A percentile compares a stretch with the other conserved stretches of the same genome.
Evolutionary conservation across 2,113 vertebrate species (phyloP).

Genomic region (Lamprologus lemairii): DNA sequence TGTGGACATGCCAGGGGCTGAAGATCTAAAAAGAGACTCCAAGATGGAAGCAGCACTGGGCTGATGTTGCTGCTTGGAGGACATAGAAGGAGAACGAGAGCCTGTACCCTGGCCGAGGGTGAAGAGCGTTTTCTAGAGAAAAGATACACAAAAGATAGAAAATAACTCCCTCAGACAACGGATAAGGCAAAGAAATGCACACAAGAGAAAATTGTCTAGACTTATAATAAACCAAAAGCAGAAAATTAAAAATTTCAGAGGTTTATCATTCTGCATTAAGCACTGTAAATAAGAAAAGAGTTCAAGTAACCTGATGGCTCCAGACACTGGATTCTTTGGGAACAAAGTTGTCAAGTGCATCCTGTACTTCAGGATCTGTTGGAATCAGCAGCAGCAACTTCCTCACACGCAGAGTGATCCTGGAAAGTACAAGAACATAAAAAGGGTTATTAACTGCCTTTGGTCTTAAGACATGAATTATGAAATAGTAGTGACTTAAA

Average conservation of each 20-base stretch:
- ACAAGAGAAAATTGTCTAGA: not conserved
- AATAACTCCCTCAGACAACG: not conserved
- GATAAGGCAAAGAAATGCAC: not conserved
- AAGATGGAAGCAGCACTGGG: constrained; percentile 91
- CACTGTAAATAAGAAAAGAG: not conserved
- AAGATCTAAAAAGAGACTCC: constrained; percentile 93
- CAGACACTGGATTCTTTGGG: constrained; percentile 80
- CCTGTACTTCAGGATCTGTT: constrained; percentile 96
- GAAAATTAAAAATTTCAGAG: not conserved
- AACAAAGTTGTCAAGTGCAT: constrained; percentile 89
- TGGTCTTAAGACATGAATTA: not conserved
- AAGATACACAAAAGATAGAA: not conserved
- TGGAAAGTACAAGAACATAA: constrained; percentile 25
- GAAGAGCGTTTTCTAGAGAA: constrained; percentile 85
- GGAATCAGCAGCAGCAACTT: constrained; percentile 93
- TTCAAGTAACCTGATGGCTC: constrained; percentile 72
- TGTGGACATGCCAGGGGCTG: constrained; percentile 96
- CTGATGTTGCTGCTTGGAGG: constrained; percentile 94
- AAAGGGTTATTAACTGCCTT: not conserved
- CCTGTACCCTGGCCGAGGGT: constrained; percentile 81
- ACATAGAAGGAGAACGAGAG: constrained; percentile 93
- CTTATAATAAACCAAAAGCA: not conserved
- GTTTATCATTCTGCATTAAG: not conserved
- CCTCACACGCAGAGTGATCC: constrained; percentile 92
- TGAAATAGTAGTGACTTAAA: not conserved